A percentile compares a stretch with the other conserved stretches of the same genome.
These are phyloP conservation scores for Drosophila ochracea DNA, from an alignment of 2,888 invertebrate species.

Conservation along the genomic window DNA sequence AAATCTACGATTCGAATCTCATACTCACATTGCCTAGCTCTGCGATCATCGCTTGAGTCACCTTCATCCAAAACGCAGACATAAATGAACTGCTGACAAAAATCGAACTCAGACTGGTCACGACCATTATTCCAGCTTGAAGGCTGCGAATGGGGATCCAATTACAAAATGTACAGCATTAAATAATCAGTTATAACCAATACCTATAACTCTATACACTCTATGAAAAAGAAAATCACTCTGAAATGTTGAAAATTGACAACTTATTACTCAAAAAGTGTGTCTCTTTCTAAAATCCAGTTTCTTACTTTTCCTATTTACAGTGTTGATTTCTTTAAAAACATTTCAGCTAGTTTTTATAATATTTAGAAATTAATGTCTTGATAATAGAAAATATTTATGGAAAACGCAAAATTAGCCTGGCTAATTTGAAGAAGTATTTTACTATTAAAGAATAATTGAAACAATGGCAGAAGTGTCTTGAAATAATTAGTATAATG, in stretches of 20 bases:
- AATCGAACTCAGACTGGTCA: slow-evolving; percentile 7
- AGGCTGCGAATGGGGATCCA: slow-evolving; percentile 35
- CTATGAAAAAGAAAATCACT: background rate
- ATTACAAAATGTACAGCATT: background rate
- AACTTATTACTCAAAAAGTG: no score
- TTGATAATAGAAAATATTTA: no score
- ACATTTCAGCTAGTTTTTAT: background rate
- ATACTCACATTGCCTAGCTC: slow-evolving; percentile 44
- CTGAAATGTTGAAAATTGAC: no score
- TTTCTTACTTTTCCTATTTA: no score
- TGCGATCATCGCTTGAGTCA: slow-evolving; percentile 43
- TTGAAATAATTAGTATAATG: no score
- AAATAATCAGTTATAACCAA: background rate
- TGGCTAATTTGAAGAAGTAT: background rate
- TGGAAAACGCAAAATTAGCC: no score
- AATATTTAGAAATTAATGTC: no score
- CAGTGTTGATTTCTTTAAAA: no score
- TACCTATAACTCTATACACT: background rate
- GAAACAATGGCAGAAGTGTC: background rate
- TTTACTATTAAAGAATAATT: background rate
- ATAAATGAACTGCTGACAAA: slow-evolving; percentile 25
- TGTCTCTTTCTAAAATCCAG: no score
- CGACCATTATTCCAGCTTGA: slow-evolving; percentile 34
- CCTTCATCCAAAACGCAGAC: slow-evolving; percentile 61
- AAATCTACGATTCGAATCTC: background rate